Conservation (phyloP, 2,797 vertebrate species). For the Peromyscus melanophrys region DNA sequence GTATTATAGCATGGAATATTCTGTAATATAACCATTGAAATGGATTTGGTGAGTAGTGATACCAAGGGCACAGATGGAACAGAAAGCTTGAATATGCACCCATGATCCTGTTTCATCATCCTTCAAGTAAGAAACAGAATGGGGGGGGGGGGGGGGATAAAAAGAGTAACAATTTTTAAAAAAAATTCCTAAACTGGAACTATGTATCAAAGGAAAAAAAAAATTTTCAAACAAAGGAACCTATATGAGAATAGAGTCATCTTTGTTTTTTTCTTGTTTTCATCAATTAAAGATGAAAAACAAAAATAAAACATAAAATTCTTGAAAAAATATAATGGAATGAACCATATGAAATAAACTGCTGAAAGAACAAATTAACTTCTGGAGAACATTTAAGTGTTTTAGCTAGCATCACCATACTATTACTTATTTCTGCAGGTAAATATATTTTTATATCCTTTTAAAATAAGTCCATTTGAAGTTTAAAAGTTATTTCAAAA, state of each 20-base stretch:
- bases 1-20: constrained; percentile 64
- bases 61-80: constrained; percentile 83
- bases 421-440: constrained; percentile 66
- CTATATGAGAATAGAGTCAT: constrained; percentile 72
- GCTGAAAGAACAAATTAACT: constrained; percentile 58
- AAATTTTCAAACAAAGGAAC: constrained; percentile 70
- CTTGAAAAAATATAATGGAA: constrained; percentile 80
- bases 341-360: constrained; percentile 54
- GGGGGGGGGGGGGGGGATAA: not conserved
- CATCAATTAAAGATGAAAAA: constrained; percentile 77
- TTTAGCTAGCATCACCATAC: constrained; percentile 49
- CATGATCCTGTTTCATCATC: constrained; percentile 77
- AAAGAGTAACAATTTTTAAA: not conserved
- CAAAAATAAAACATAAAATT: constrained; percentile 83
- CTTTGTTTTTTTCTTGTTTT: constrained; percentile 74
- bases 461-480: constrained; percentile 77
- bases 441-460: constrained; percentile 74
- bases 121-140: constrained; percentile 87
- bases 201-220: constrained; percentile 74
- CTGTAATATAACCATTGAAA: constrained; percentile 78
- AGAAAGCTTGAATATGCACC: constrained; percentile 84
- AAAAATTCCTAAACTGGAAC: constrained; percentile 69
- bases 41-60: constrained; percentile 78
- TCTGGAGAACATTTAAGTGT: constrained; percentile 48
- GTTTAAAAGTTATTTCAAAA: constrained; percentile 75